These are phyloP conservation scores for Cichladusa arquata DNA, from an alignment of 2,113 vertebrate genomes.

Conservation along the genomic window DNA sequence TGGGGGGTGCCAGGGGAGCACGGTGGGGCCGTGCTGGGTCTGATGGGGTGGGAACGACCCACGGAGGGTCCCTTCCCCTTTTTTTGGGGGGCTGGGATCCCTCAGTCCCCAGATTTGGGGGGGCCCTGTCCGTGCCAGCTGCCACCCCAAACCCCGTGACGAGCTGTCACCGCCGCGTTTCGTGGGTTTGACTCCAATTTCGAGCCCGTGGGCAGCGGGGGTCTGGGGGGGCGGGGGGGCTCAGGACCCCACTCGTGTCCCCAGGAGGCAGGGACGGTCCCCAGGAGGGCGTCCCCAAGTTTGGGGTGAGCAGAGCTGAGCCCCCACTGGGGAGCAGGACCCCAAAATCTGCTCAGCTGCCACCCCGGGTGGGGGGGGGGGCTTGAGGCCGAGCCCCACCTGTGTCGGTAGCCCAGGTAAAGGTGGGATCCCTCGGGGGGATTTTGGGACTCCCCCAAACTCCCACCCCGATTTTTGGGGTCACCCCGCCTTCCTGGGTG, in stretches of 20 bases:
- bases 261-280: not conserved
- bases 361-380: accelerated
- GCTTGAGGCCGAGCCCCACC: accelerated
- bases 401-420: not conserved
- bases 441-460: not conserved
- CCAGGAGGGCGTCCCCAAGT: too few species aligned
- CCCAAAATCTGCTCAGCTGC: not conserved
- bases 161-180: accelerated
- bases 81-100: not conserved
- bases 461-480: not conserved
- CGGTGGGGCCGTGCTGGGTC: not conserved
- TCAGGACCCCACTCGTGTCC: not conserved
- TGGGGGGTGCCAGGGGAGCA: accelerated
- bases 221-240: too few species aligned
- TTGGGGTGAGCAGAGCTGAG: not conserved
- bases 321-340: not conserved
- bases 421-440: accelerated
- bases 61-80: not conserved
- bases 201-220: accelerated
- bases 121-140: too few species aligned
- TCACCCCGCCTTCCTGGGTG: not conserved
- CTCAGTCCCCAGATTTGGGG: not conserved
- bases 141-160: not conserved
- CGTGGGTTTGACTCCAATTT: accelerated
- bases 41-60: accelerated